Base-by-base conservation (phyloP, 2,797 vertebrate genomes). In the Steatocranus sp. region DNA sequence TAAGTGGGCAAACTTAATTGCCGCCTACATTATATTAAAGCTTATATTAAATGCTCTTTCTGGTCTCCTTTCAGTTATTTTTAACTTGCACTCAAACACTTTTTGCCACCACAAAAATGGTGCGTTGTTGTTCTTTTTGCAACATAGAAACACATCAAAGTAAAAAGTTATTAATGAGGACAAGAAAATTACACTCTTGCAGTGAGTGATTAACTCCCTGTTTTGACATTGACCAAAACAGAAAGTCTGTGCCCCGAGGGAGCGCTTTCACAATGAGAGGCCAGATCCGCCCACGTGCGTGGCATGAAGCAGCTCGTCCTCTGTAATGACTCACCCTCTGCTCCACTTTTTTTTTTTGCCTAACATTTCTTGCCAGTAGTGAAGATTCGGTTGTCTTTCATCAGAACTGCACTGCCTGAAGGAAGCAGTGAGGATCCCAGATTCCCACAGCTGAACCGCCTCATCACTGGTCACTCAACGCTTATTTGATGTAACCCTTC, bases 291-390 rank as follows among this genome's bases (percentile, higher is more conserved):
- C 87, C 89, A 90, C 90, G 79, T 70, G 92, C 76, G 51, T 5
- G 58, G 84, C 94, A 84, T 88, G 94, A 93, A 90, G 79, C 81
- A 23, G 75, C 92, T 80, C 6, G 83, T 83, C 86, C 73, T 81
- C 76, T 50, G 34, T 11, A 15, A 11, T 90, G 90, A 94, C 80
- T 92, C 88, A 83, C 75, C 75, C 74, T 20, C 66, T 11, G 82
- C 87, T 82, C 20, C 1, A 10, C 50, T 48, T 68, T 15, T 41
- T 38, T 56, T 75, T 32, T 34, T 5, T 38, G 83, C 77, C n/a
- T 15, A 88, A 85, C 58, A 27, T 80, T 84, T 87, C 34, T n/a
- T 56, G 75, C 63, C 50, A 20, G 78, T 18, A 77, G 82, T 36
- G 73, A 76, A 77, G 75, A 73, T 77, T 75, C 1, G 18, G 53